Conservation (phyloP, 1,140 invertebrate species). For the Drosophila serrata region DNA sequence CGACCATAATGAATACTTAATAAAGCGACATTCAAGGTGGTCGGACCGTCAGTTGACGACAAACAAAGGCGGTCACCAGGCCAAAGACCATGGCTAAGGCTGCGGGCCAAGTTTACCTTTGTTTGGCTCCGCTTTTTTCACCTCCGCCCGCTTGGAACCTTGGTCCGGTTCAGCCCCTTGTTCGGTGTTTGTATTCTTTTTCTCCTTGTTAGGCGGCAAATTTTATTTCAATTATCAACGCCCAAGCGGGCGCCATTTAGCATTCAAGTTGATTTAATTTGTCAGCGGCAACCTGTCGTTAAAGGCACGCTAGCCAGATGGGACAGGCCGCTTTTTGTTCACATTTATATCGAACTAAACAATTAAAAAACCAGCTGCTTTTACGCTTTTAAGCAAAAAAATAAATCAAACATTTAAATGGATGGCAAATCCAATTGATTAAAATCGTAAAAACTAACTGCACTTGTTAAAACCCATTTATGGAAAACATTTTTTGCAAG, state of each 20-base stretch:
- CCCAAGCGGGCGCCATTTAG: constrained; percentile 42
- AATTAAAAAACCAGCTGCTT: constrained; percentile 13
- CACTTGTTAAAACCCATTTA: background rate
- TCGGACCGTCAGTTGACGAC: constrained; percentile 37
- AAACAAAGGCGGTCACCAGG: constrained; percentile 44
- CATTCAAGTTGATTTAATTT: constrained; percentile 62
- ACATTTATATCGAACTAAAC: background rate
- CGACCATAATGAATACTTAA: constrained; percentile 82
- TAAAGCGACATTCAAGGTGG: constrained; percentile 72
- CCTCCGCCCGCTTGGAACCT: background rate
- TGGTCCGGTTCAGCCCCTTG: constrained; percentile 11
- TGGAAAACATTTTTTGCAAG: background rate
- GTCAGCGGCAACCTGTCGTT: constrained; percentile 30
- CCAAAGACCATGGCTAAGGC: constrained; percentile 45
- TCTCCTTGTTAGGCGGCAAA: constrained; percentile 44
- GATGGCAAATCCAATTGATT: constrained; percentile 7
- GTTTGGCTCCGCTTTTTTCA: constrained; percentile 35
- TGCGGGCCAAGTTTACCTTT: constrained; percentile 73
- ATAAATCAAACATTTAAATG: background rate
- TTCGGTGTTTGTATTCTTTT: constrained; percentile 23
- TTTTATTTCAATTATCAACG: constrained; percentile 79
- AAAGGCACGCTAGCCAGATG: constrained; percentile 18
- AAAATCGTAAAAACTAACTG: background rate
- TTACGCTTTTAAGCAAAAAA: background rate
- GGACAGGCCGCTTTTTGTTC: constrained; percentile 4